Evolutionary conservation across 2,113 vertebrate species (phyloP).

Genomic region (Cavia aperea): DNA sequence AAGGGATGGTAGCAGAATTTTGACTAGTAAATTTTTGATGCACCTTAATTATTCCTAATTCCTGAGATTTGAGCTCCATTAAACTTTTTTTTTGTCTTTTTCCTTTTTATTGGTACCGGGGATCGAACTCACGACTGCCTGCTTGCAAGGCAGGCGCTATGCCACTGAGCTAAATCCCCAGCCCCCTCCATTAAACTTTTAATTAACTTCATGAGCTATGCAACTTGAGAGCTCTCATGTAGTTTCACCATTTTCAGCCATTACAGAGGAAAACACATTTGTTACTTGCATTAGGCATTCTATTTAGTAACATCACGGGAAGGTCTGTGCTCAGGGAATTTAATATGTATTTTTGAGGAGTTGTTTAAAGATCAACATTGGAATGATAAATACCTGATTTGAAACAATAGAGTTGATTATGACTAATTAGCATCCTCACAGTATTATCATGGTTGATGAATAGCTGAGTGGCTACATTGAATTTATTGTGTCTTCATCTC

Average conservation of each 20-base stretch:
- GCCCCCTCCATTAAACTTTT: neutral
- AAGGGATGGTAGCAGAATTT: neutral
- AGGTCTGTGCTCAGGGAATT: constrained; percentile 4
- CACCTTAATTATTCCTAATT: neutral
- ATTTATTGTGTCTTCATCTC: constrained; percentile 18
- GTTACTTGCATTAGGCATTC: neutral
- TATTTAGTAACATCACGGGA: neutral
- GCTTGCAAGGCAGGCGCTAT: too few species aligned
- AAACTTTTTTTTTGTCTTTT: neutral
- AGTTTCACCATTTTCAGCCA: neutral
- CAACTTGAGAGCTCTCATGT: neutral
- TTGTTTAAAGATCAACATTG: neutral
- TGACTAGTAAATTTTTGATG: neutral
- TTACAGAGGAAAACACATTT: neutral
- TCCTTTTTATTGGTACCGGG: too few species aligned
- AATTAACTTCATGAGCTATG: neutral
- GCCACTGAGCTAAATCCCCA: too few species aligned
- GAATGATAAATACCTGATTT: constrained; percentile 25
- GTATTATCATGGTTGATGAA: neutral
- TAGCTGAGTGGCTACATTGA: neutral
- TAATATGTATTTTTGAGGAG: neutral
- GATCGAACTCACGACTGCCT: too few species aligned
- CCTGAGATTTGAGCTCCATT: neutral
- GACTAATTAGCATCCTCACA: neutral
- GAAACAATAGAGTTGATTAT: constrained; percentile 15